Evolutionary conservation across 2,888 invertebrate genomes (phyloP).

Genomic region (Microctonus hyperodae): DNA sequence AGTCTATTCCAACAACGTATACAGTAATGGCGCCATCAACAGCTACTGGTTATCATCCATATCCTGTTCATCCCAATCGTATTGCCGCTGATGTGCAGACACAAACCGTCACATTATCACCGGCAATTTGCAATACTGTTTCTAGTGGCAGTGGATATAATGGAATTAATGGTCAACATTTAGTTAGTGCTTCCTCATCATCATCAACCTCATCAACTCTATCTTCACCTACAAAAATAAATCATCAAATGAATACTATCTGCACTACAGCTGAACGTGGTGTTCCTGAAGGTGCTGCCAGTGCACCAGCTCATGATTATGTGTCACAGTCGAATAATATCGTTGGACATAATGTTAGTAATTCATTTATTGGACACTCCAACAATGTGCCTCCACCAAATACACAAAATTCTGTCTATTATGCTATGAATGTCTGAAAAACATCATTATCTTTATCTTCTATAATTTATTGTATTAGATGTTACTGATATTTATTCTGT

Average conservation of each 20-base stretch:
- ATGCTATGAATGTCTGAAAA: slow-evolving; percentile 86
- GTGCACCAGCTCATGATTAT: slow-evolving; percentile 73
- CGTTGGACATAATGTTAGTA: slow-evolving; percentile 47
- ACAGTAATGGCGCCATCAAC: slow-evolving; percentile 45
- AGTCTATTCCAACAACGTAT: slow-evolving; percentile 44
- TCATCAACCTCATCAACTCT: slow-evolving; percentile 49
- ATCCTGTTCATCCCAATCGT: slow-evolving; percentile 37
- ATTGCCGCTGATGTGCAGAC: slow-evolving; percentile 50
- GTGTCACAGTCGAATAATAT: slow-evolving; percentile 35
- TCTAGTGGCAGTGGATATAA: slow-evolving; percentile 16
- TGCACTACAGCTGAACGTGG: slow-evolving; percentile 68
- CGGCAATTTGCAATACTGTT: slow-evolving; percentile 22
- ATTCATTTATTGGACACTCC: slow-evolving; percentile 56
- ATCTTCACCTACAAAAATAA: slow-evolving; percentile 57
- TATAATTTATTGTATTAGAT: not conserved
- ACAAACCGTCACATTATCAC: slow-evolving; percentile 48
- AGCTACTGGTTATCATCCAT: slow-evolving; percentile 34
- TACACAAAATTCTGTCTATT: slow-evolving; percentile 69
- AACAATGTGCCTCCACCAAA: slow-evolving; percentile 53
- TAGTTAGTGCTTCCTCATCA: slow-evolving; percentile 37
- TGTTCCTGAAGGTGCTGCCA: slow-evolving; percentile 78
- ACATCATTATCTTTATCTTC: not conserved
- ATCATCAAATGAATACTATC: slow-evolving; percentile 36
- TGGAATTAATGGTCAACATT: slow-evolving; percentile 28
- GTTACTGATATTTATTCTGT: not conserved